These are phyloP conservation scores for Anastrepha obliqua DNA, from an alignment of 1,140 invertebrate genomes.

Conservation along the genomic window DNA sequence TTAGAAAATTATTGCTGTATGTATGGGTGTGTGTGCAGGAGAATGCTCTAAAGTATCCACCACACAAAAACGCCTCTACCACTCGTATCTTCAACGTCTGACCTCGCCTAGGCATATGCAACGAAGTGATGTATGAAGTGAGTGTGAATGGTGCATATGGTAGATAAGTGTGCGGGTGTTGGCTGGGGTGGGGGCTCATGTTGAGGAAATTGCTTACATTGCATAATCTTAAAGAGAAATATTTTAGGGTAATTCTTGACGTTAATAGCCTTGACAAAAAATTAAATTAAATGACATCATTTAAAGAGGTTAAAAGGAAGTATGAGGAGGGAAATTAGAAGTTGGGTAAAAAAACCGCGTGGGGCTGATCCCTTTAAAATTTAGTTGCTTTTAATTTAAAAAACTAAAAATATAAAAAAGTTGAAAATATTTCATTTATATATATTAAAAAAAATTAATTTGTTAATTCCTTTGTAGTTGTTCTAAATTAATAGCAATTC, in stretches of 20 bases:
- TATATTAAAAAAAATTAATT: too few species aligned
- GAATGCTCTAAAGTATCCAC: background rate
- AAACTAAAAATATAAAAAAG: too few species aligned
- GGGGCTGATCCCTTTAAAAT: too few species aligned
- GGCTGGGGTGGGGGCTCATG: too few species aligned
- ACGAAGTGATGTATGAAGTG: background rate
- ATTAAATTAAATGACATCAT: conserved; percentile 35
- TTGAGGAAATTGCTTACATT: conserved; percentile 15
- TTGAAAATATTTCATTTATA: too few species aligned
- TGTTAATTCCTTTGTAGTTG: too few species aligned
- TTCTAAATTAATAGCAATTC: too few species aligned
- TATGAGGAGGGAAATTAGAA: background rate
- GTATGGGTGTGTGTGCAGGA: background rate
- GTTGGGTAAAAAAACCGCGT: too few species aligned
- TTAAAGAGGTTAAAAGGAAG: background rate
- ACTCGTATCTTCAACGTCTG: background rate
- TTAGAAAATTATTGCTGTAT: conserved; percentile 1
- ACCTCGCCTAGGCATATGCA: conserved; percentile 11
- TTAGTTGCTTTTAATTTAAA: too few species aligned
- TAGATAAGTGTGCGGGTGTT: background rate
- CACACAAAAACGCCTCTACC: background rate
- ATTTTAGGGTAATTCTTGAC: background rate
- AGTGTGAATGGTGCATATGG: background rate
- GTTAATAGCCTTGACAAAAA: background rate
- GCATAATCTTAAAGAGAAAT: conserved; percentile 21